Conservation (phyloP, 2,888 invertebrate genomes). For the Yponomeuta cagnagella region DNA sequence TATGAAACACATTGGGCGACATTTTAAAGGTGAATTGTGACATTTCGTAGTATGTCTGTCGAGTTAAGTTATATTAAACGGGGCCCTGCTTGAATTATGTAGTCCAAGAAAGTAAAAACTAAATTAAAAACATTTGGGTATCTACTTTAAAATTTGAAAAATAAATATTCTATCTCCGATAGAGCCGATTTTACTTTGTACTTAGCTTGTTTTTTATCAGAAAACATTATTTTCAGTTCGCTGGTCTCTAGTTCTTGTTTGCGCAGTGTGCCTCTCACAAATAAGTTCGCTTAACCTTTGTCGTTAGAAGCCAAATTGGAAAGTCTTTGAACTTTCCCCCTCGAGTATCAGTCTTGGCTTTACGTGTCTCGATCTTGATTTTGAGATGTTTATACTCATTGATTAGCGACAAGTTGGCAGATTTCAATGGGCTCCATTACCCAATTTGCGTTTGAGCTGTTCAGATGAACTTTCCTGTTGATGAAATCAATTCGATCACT, state of each 20-base stretch:
- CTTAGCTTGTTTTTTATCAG: too few species aligned
- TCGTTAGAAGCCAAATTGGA: conserved; percentile 37
- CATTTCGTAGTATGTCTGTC: too few species aligned
- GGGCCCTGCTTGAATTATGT: too few species aligned
- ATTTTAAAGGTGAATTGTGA: too few species aligned
- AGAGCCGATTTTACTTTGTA: too few species aligned
- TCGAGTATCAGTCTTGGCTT: conserved; percentile 45
- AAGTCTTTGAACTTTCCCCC: conserved; percentile 65
- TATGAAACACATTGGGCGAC: too few species aligned
- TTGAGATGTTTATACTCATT: conserved; percentile 66
- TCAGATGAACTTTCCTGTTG: conserved; percentile 43
- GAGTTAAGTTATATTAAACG: too few species aligned
- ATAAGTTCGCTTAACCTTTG: conserved; percentile 35
- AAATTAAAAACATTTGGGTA: too few species aligned
- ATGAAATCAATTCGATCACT: conserved; percentile 16
- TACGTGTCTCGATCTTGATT: conserved; percentile 54
- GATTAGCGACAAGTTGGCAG: conserved; percentile 56
- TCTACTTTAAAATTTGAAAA: too few species aligned
- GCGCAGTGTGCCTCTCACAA: conserved; percentile 12
- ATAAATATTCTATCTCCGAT: too few species aligned
- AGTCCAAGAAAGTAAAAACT: too few species aligned
- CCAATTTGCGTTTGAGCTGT: conserved; percentile 59
- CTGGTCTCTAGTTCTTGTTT: background rate
- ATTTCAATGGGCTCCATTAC: conserved; percentile 68
- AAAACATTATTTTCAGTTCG: too few species aligned